Conservation (phyloP, 1,140 invertebrate species). For the Cylas formicarius region DNA sequence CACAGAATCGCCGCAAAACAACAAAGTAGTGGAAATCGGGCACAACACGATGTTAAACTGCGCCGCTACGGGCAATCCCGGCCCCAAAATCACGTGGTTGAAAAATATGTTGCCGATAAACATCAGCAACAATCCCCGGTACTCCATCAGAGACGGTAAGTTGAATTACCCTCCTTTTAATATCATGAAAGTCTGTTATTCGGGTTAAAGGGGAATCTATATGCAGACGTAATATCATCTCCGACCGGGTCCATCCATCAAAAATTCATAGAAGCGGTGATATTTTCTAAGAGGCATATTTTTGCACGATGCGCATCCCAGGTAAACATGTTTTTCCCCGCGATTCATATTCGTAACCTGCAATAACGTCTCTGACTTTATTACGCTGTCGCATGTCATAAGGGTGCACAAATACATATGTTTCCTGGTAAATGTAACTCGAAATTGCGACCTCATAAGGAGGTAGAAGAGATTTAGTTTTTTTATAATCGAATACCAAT, state of each 20-base stretch:
- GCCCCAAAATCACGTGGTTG: constrained; percentile 85
- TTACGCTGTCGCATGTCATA: too few species aligned
- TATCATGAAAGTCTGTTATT: too few species aligned
- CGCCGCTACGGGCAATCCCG: constrained; percentile 75
- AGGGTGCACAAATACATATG: too few species aligned
- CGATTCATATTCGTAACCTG: constrained; percentile 13
- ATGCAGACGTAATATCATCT: constrained; percentile 29
- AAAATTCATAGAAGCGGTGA: constrained; percentile 36
- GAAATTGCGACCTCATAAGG: too few species aligned
- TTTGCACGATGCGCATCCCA: constrained; percentile 10
- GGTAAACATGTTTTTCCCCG: constrained; percentile 20
- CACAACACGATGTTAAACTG: constrained; percentile 83
- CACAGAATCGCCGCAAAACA: constrained; percentile 67
- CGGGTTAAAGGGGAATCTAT: constrained; percentile 31
- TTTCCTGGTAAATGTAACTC: too few species aligned
- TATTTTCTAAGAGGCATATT: constrained; percentile 26
- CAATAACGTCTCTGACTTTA: constrained; percentile 19
- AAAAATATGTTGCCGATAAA: constrained; percentile 82
- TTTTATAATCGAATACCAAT: too few species aligned
- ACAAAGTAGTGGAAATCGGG: constrained; percentile 94
- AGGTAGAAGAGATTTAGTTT: too few species aligned
- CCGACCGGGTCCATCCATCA: constrained; percentile 22
- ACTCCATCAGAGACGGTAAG: constrained; percentile 71
- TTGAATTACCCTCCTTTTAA: too few species aligned
- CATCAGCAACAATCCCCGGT: constrained; percentile 72